phyloP scores from a whole-genome alignment of 2,797 vertebrate species.

The Pangasius macronema region DNA sequence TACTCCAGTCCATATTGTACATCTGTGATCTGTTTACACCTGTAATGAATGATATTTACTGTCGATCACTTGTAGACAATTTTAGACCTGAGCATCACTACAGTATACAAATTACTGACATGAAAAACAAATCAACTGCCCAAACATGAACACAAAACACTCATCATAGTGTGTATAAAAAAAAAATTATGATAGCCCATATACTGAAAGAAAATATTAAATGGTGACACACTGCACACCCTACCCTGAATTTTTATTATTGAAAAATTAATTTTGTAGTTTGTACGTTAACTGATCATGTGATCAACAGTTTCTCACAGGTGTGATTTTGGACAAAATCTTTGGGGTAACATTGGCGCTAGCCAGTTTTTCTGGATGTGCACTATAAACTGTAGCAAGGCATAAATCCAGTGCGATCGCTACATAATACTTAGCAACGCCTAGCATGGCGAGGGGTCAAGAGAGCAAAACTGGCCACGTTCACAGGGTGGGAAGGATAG shows the following conservation, averaged over 20 bases:
- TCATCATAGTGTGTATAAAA: background rate
- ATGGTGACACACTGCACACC: background rate
- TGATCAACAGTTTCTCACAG: background rate
- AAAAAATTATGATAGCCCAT: background rate
- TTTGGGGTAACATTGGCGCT: background rate
- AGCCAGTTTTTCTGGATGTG: background rate
- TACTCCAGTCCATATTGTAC: background rate
- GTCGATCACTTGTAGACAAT: background rate
- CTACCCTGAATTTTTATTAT: background rate
- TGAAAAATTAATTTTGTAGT: background rate
- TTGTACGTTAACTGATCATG: background rate
- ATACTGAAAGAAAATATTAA: no score
- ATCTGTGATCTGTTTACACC: background rate
- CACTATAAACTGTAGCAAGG: background rate
- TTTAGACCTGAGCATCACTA: background rate
- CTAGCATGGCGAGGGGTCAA: background rate
- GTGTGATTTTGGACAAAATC: background rate
- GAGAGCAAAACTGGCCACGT: background rate
- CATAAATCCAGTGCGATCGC: background rate
- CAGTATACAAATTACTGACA: background rate
- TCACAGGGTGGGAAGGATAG: background rate
- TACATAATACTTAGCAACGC: background rate
- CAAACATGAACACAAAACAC: background rate
- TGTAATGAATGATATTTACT: background rate
- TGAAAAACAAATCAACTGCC: background rate